Evolutionary conservation across 2,797 vertebrate species (phyloP).

Genomic region (Muscicapa comitata): DNA sequence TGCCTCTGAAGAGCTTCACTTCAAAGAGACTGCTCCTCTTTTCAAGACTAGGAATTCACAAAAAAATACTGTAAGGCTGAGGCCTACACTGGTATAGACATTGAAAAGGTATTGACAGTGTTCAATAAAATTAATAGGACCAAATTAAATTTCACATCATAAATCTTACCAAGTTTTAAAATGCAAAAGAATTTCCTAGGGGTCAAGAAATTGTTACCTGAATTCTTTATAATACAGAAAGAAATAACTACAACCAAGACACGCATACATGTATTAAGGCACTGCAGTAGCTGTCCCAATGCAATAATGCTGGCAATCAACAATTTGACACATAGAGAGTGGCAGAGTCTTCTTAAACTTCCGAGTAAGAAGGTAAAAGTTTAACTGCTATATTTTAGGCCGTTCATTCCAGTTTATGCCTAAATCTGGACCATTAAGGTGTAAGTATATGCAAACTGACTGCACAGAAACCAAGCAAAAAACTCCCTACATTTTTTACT

Average conservation of each 20-base stretch:
- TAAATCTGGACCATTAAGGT: neutral
- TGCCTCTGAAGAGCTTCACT: neutral
- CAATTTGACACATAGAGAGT: neutral
- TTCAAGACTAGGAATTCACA: neutral
- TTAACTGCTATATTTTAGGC: neutral
- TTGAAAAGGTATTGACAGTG: neutral
- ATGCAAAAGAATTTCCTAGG: neutral
- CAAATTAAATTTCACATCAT: neutral
- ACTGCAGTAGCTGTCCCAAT: neutral
- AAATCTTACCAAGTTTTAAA: neutral
- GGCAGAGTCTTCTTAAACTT: neutral
- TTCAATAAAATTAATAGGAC: neutral
- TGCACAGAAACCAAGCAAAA: neutral
- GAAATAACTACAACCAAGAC: neutral
- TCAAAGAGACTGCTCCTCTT: neutral
- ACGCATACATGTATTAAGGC: neutral
- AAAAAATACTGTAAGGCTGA: neutral
- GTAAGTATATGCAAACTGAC: neutral
- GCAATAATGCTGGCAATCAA: neutral
- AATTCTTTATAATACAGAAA: neutral
- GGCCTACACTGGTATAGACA: neutral
- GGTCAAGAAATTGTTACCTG: neutral
- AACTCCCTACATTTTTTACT: neutral
- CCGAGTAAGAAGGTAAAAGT: neutral
- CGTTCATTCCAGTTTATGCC: neutral